These are phyloP conservation scores for Amphiprion ocellaris DNA, from an alignment of 2,113 vertebrate species.

Conservation along the genomic window DNA sequence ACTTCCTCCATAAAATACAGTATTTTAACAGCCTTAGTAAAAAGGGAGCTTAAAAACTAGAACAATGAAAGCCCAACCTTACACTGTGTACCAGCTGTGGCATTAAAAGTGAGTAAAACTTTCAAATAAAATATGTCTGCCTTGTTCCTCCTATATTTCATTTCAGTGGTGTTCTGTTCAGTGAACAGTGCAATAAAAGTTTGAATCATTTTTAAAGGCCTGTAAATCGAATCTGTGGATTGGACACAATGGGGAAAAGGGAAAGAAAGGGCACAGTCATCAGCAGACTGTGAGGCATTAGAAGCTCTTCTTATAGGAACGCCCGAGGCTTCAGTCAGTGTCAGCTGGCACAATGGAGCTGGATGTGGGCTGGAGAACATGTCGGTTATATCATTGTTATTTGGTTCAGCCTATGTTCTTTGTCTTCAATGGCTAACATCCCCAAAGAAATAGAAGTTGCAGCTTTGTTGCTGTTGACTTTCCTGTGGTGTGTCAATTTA, in stretches of 20 bases:
- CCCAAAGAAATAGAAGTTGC: conserved; percentile 40
- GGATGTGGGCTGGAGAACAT: conserved; percentile 39
- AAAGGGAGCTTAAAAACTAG: conserved; percentile 29
- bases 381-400: conserved; percentile 60
- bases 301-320: conserved; percentile 72
- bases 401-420: conserved; percentile 56
- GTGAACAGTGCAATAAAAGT: conserved; percentile 75
- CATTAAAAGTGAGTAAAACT: conserved; percentile 70
- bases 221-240: conserved; percentile 79
- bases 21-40: conserved; percentile 25
- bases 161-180: conserved; percentile 61
- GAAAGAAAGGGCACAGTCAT: conserved; percentile 82
- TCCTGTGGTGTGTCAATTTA: not conserved
- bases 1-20: conserved; percentile 21
- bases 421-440: conserved; percentile 43
- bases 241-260: conserved; percentile 75
- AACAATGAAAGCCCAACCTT: conserved; percentile 38
- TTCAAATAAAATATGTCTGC: conserved; percentile 74
- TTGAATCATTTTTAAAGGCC: conserved; percentile 77
- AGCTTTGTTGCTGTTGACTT: conserved; percentile 33
- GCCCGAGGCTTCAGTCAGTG: conserved; percentile 79
- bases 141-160: conserved; percentile 73
- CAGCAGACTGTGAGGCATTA: conserved; percentile 81
- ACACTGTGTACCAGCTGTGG: conserved; percentile 43
- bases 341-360: conserved; percentile 68